Percentiles rank a stretch among this genome's conserved stretches.
These are phyloP conservation scores for Cathartes aura DNA, from an alignment of 2,113 vertebrate genomes.

Conservation along the genomic window DNA sequence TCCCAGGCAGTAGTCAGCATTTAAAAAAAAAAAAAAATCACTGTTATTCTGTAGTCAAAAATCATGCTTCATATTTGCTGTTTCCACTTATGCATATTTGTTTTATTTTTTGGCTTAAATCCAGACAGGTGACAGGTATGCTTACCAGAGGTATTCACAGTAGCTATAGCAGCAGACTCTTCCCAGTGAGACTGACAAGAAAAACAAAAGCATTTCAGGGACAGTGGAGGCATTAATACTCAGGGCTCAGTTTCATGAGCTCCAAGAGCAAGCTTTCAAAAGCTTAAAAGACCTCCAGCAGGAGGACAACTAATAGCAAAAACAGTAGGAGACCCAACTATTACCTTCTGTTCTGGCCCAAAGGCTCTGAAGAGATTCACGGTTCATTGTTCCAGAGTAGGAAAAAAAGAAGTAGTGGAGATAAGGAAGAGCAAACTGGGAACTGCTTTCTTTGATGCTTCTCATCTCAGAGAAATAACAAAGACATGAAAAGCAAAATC, in stretches of 20 bases:
- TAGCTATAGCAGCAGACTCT: not conserved
- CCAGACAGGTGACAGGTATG: not conserved
- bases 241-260: not conserved
- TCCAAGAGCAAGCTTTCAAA: not conserved
- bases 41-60: not conserved
- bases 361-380: not conserved
- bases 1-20: not conserved
- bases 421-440: not conserved
- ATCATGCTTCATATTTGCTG: not conserved
- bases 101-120: not conserved
- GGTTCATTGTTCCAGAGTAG: not conserved
- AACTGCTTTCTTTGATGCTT: conserved; percentile 16
- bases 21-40: not conserved
- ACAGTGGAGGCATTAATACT: not conserved
- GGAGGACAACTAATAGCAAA: not conserved
- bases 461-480: not conserved
- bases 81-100: not conserved
- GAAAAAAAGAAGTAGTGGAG: not conserved
- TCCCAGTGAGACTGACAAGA: not conserved
- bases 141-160: not conserved
- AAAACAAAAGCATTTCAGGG: not conserved
- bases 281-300: not conserved
- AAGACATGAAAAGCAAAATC: conserved; percentile 25
- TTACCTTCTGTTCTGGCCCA: conserved; percentile 12
- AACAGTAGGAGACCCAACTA: not conserved